These are phyloP conservation scores for Cheilosia pagana DNA, from an alignment of 2,888 invertebrate genomes.

Conservation along the genomic window DNA sequence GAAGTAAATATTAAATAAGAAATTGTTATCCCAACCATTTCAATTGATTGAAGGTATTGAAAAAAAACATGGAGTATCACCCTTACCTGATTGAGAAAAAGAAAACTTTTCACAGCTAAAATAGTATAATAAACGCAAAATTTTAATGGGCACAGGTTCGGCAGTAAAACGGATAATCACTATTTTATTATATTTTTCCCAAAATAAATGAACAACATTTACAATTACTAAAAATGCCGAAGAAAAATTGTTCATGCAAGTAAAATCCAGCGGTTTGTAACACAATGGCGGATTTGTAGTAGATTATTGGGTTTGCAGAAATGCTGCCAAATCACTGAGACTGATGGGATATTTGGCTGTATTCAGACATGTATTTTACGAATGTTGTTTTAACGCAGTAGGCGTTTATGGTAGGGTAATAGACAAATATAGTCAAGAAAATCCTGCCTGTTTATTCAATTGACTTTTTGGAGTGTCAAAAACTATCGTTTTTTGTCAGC, in stretches of 20 bases:
- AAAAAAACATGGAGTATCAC: constrained; percentile 25
- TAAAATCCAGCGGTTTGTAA: constrained; percentile 22
- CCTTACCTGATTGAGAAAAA: constrained; percentile 32
- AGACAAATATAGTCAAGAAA: too few relatives aligned
- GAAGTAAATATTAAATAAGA: constrained; percentile 22
- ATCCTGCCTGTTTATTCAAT: too few relatives aligned
- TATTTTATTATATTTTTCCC: constrained; percentile 6
- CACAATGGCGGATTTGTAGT: constrained; percentile 47
- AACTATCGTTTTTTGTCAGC: too few relatives aligned
- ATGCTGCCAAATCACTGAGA: constrained; percentile 30
- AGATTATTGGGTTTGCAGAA: constrained; percentile 19
- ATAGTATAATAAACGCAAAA: constrained; percentile 6
- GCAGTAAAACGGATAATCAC: not conserved
- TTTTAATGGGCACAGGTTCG: not conserved
- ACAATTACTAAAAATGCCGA: not conserved
- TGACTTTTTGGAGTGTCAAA: too few relatives aligned
- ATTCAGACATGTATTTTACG: too few relatives aligned
- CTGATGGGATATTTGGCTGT: not conserved
- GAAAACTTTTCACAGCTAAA: not conserved
- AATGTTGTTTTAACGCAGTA: too few relatives aligned
- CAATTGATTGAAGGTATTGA: not conserved
- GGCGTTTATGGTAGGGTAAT: too few relatives aligned
- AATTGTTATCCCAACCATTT: constrained; percentile 1
- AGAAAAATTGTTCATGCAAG: constrained; percentile 6
- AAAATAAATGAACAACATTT: not conserved